Base-by-base conservation (phyloP, 2,797 vertebrate genomes). In the Peromyscus nudipes region DNA sequence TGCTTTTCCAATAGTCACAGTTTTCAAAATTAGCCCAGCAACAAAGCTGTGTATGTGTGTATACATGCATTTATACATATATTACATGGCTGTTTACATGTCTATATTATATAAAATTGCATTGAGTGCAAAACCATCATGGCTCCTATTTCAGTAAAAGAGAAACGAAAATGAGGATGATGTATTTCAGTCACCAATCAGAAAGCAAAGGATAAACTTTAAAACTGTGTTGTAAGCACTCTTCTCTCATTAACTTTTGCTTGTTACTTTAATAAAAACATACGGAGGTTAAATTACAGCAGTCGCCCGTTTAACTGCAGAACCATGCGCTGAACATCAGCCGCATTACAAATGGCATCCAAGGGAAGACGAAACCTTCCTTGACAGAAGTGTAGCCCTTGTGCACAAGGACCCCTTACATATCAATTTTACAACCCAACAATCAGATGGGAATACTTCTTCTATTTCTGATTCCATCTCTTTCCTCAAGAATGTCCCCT, bases 11-110 rank as follows among this genome's bases (percentile, higher is more conserved):
- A 83, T 88, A 95, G 69, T 43, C 67, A 29, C 27, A 85, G 95
- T 98, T 37, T 96, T 98, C 89, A 93, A 97, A 96, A 97, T 82
- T 34, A 97, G 89, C 89, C 95, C 97, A 93, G 93, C 9, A 82
- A 85, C 60, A 55, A 2, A 49, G 37, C 46, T 95, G 2, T n/a
- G 4, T 25, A 17, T 62, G 29, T 76, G 0, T 4, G 8, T 4
- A 17, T 55, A 27, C 8, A 25, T 49, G 21, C 64, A 86, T 52
- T 49, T 52, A 5, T 40, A 40, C 9, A 73, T 23, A 73, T 37
- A 37, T 21, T 31, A 31, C 11, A 46, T 57, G 34, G 4, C 37
- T 83, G 7, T 29, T 81, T 21, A 65, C 60, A 46, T 34, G 40
- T 27, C 7, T 49, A 57, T 40, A 29, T 31, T 40, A 21, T 31